phyloP scores from a whole-genome alignment of 2,888 invertebrate genomes.

The Napeogenes sylphis region DNA sequence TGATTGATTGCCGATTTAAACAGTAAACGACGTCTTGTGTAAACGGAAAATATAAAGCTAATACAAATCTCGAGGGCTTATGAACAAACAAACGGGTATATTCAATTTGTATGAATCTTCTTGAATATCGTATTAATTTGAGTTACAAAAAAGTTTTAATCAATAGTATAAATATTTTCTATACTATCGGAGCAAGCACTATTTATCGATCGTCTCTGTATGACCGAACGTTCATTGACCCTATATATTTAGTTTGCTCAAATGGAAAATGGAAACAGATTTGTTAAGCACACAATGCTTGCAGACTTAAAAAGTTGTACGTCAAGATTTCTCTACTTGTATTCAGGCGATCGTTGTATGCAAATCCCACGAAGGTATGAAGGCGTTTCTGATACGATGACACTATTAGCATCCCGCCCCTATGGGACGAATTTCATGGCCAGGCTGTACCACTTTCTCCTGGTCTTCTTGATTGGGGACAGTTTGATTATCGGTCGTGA shows the following conservation, averaged over 20 bases:
- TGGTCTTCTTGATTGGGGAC: slow-evolving; percentile 23
- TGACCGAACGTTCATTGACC: slow-evolving; percentile 32
- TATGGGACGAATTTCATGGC: slow-evolving; percentile 37
- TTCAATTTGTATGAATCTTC: neutral
- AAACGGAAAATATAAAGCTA: neutral
- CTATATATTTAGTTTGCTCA: slow-evolving; percentile 28
- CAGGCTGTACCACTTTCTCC: slow-evolving; percentile 39
- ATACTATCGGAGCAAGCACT: slow-evolving; percentile 25
- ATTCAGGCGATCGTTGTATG: slow-evolving; percentile 53
- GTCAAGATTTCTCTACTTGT: slow-evolving; percentile 52
- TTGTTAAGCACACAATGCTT: slow-evolving; percentile 32
- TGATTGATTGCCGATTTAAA: slow-evolving; percentile 12
- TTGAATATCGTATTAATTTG: neutral
- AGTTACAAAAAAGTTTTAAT: neutral
- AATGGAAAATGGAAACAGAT: slow-evolving; percentile 34
- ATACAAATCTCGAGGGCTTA: neutral
- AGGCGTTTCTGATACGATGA: slow-evolving; percentile 47
- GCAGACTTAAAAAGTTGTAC: slow-evolving; percentile 42
- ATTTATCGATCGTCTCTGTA: slow-evolving; percentile 31
- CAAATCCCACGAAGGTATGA: slow-evolving; percentile 45
- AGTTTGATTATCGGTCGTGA: slow-evolving; percentile 15
- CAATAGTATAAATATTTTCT: slow-evolving; percentile 14
- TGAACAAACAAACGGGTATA: neutral
- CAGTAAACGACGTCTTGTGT: neutral
- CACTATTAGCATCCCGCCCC: slow-evolving; percentile 46